These are phyloP conservation scores for Drosophila subsilvestris DNA, from an alignment of 2,888 invertebrate genomes.

Conservation along the genomic window DNA sequence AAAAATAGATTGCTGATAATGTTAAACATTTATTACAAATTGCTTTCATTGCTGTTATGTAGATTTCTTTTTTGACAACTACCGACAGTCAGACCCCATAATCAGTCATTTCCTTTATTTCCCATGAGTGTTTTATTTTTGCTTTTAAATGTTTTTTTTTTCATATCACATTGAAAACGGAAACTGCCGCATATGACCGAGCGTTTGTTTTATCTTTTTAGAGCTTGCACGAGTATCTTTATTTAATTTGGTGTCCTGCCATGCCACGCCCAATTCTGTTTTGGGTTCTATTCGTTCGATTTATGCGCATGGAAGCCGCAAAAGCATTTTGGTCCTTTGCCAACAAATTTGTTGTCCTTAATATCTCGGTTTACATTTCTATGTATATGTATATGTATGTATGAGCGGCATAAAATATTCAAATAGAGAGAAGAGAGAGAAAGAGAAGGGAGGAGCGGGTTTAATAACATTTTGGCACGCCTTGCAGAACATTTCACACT, in stretches of 20 bases:
- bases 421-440: constrained; percentile 30
- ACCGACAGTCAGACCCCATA: no score
- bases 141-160: neutral
- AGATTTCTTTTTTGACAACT: no score
- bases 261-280: constrained; percentile 39
- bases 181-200: constrained; percentile 2
- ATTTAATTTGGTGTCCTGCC: constrained; percentile 15
- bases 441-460: constrained; percentile 16
- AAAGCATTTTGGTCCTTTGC: constrained; percentile 31
- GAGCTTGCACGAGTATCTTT: constrained; percentile 8
- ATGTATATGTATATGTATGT: constrained; percentile 20
- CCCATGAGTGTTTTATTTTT: neutral
- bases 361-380: constrained; percentile 6
- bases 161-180: constrained; percentile 1
- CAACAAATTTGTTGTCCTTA: constrained; percentile 42
- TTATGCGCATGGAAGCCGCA: constrained; percentile 27
- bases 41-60: no score
- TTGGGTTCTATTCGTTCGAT: constrained; percentile 10
- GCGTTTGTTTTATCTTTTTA: constrained; percentile 1
- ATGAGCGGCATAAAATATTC: constrained; percentile 53
- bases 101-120: neutral
- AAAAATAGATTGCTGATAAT: neutral
- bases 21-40: neutral
- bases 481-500: constrained; percentile 47
- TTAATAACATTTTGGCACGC: constrained; percentile 66